Base-by-base conservation (phyloP, 1,140 invertebrate genomes). In the Aphelenchoides besseyi region DNA sequence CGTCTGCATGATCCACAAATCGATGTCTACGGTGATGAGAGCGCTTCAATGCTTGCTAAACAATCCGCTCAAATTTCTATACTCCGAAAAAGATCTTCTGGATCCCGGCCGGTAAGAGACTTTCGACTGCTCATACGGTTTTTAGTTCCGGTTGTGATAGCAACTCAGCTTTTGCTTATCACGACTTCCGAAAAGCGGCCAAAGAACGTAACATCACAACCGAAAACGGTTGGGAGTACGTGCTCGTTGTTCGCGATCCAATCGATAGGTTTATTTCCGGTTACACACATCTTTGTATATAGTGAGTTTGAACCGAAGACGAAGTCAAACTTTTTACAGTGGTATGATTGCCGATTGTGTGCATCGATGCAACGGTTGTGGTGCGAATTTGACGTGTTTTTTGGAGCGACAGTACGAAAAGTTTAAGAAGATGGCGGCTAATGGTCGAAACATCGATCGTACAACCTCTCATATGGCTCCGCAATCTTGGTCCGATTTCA, bases 201-300 rank as follows among this genome's bases (percentile, higher is more conserved):
- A 5, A 8, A 8, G 5, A 8, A 33, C 5, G 26, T 5, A 59
- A 59, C 5, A 8, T 5, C 55, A 8, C 55, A 33, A 23, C 16
- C 26, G 55, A 59, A 33, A 59, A 59, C 55, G 5, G 5, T 8
- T 59, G 55, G 55, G 32, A 59, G 18, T 59, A 59, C 55, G 55
- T 5, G 5, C 55, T 18, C 23, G 55, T 59, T 23, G 18, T 59
- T 28, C 55, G 55, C 12, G 55, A 59, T 33, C 55, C 55, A 33
- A 16, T 59, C 12, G 55, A 59, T 8, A 5, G 55, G 5, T 59
- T 59, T 18, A 8, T 59, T 5, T 59, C 55, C 18, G 55, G 55
- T 23, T 59, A 8, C 55, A 59, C 55, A 28, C 55, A 59, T 33
- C 5, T 59, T 28, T 59, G 55, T 33, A 8, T 59, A 16, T 18